A percentile compares a stretch with the other conserved stretches of the same genome.
phyloP scores from a whole-genome alignment of 2,113 vertebrate species.

The Aegotheles bennettii region DNA sequence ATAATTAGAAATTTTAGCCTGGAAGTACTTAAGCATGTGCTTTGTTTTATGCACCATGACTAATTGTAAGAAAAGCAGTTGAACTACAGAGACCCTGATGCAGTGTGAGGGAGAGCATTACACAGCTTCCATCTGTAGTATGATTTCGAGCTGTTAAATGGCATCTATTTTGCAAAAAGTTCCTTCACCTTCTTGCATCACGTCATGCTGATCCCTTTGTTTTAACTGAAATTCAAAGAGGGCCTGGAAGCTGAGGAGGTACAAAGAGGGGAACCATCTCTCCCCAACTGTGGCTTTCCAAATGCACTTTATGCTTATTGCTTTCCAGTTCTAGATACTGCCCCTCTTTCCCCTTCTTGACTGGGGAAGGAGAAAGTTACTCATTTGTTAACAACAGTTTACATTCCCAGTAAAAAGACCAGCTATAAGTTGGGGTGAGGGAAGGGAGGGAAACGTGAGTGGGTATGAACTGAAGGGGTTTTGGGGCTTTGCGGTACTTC shows the following conservation, averaged over 20 bases:
- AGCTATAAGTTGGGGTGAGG: neutral
- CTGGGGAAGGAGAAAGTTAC: neutral
- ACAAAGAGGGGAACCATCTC: accelerated
- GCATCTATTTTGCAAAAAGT: neutral
- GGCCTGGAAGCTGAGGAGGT: neutral
- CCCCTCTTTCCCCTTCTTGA: neutral
- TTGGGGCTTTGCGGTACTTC: neutral
- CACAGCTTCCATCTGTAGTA: neutral
- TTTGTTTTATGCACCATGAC: neutral
- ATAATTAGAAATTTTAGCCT: neutral
- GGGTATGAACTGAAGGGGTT: neutral
- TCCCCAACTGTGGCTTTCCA: neutral
- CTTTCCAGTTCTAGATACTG: neutral
- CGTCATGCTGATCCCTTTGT: neutral
- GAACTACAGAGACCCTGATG: neutral
- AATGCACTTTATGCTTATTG: neutral
- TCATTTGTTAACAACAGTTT: neutral
- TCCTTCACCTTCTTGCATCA: neutral
- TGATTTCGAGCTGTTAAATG: neutral
- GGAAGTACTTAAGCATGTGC: neutral
- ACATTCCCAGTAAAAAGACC: neutral
- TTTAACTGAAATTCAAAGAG: neutral
- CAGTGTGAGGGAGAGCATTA: neutral
- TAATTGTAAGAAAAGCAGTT: neutral
- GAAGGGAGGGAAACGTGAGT: neutral